Base-by-base conservation (phyloP, 2,888 invertebrate genomes). In the Heliconius charithonia region DNA sequence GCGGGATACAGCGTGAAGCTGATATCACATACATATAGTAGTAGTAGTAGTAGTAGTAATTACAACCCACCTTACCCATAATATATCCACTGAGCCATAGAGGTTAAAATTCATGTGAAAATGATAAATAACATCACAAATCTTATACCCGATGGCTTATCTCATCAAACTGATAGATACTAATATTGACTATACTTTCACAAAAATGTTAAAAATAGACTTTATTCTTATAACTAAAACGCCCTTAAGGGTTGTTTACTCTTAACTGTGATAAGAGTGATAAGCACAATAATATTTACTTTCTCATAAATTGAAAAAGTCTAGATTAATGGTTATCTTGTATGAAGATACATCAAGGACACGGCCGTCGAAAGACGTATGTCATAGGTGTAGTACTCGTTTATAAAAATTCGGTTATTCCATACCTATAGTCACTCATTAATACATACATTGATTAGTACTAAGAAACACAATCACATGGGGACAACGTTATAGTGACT, bases 211-310 rank as follows among this genome's bases (percentile, higher is more conserved):
- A n/a, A 69, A 69, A 59, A 72, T 59, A 59, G 12, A 32, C n/a
- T 32, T 32, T 51, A 27, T 9, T 32, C n/a, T 32, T 2, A 32
- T 51, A 27, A 3, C 1, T 10, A 29, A 51, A 51, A 12, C 27
- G n/a, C 6, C n/a, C 16, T 27, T 4, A 27, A 9, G 7, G 6
- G 16, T 29, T 65, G 16, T 41, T 16, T 56, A 74, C 16, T 41
- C 9, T 66, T 69, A 37, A 25, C 70, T 76, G 80, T 80, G 80
- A 78, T 82, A 82, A 81, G 83, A 82, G 82, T 82, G 82, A 79
- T 76, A 37, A 80, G 71, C 77, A 59, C 73, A 76, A 74, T 80
- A 79, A 83, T 82, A 81, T 83, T 80, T 73, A 63, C 76, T 75
- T 77, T 74, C 77, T 67, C 77, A 79, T 82, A 82, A 80, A 85